phyloP scores from a whole-genome alignment of 2,113 vertebrate species.

The Procapra przewalskii region DNA sequence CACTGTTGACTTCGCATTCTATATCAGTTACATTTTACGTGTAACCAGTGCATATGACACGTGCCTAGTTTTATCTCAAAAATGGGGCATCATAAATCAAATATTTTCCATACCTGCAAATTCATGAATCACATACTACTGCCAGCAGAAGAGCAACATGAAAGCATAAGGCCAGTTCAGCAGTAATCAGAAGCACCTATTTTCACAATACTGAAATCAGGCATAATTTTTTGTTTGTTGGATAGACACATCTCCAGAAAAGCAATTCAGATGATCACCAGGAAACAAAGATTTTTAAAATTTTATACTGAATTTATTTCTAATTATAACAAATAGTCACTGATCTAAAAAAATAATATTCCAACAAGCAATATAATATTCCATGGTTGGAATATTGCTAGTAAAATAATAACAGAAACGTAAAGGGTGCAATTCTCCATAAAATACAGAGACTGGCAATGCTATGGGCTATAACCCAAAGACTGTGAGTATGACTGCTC shows the following conservation, averaged over 20 bases:
- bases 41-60: not conserved
- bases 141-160: not conserved
- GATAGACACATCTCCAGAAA: not conserved
- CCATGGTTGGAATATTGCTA: not conserved
- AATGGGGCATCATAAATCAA: conserved; percentile 40
- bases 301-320: conserved; percentile 1
- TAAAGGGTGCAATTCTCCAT: conserved; percentile 60
- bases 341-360: conserved; percentile 29
- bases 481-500: conserved; percentile 55
- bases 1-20: conserved; percentile 11
- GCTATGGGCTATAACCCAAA: not conserved
- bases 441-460: conserved; percentile 47
- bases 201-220: conserved; percentile 19
- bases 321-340: not conserved
- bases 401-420: conserved; percentile 52
- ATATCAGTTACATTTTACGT: not conserved
- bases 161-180: conserved; percentile 1
- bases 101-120: conserved; percentile 53
- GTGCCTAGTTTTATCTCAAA: conserved; percentile 44
- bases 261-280: not conserved
- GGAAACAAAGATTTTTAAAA: not conserved
- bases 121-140: not conserved
- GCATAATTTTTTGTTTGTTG: not conserved
- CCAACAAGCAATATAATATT: conserved; percentile 61
- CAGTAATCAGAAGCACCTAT: conserved; percentile 7